Base-by-base conservation (phyloP, 2,888 invertebrate genomes). In the Diarsia mendica region DNA sequence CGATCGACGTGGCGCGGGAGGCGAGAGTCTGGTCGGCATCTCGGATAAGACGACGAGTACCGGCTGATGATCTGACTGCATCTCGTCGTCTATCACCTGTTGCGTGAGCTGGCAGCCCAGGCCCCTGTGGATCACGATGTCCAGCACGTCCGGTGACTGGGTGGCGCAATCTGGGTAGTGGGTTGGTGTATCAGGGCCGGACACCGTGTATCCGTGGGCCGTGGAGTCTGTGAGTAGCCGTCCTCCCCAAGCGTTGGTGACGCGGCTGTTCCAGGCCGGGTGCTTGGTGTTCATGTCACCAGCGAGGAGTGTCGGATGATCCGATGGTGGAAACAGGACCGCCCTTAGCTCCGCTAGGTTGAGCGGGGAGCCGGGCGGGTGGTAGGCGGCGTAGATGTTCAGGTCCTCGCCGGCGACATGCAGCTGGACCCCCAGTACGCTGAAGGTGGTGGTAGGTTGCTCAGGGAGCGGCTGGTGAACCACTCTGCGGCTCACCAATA, bases 241-340 rank as follows among this genome's bases (percentile, higher is more conserved):
- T 48, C 60, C 46, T 0, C 79, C 79, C 10, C 20, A 20, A 2
- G n/a, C 0, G 46, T 64, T 75, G 0, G 55, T 3, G 9, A 3
- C 9, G 0, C 6, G 11, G 15, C 66, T 28, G 53, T 75, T 72
- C 79, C 75, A 79, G 44, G 72, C 46, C 23, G 72, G 51, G 61
- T 75, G 75, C 46, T 68, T 68, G 2, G 20, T 5, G 20, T 58
- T 68, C 0, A 68, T 3, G 10, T 69, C 33, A 20, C 58, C 67
- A 15, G 72, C 69, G 13, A 68, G 20, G 48, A 74, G 28, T 0
- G 73, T 67, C 2, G 73, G 55, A 13, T 53, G 44, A 0, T 5
- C 18, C 8, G 70, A 6, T 1, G 5, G 4, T 0, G 1, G 5
- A 0, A 23, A 2, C 9, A 68, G 68, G 1, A 28, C 15, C 4